These are phyloP conservation scores for Sympetrum striolatum DNA, from an alignment of 2,888 invertebrate species.

Conservation along the genomic window DNA sequence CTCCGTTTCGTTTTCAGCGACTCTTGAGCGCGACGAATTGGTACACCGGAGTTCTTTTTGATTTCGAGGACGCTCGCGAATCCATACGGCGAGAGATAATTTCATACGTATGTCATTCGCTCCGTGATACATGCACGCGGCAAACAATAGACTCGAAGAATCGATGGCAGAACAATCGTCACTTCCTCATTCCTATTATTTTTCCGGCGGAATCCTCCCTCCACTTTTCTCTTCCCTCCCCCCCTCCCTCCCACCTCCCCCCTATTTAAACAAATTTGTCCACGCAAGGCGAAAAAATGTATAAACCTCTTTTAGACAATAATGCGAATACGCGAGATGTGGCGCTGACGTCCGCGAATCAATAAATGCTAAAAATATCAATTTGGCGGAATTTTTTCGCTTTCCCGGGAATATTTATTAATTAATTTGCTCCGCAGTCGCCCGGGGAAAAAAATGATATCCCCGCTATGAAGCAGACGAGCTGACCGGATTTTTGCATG, in stretches of 20 bases:
- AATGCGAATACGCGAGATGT: background rate
- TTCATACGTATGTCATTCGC: no score
- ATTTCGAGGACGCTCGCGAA: no score
- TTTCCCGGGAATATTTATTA: conserved; percentile 23
- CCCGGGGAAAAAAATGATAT: conserved; percentile 13
- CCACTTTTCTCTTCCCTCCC: background rate
- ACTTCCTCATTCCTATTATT: no score
- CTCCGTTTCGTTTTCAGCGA: no score
- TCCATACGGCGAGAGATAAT: no score
- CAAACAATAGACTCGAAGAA: no score
- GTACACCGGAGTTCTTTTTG: no score
- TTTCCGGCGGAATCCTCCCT: background rate
- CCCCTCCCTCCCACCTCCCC: background rate
- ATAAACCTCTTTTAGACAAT: background rate
- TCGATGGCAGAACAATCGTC: no score
- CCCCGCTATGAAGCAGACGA: background rate
- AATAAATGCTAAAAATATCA: conserved; percentile 24
- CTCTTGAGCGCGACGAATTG: no score
- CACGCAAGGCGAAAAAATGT: background rate
- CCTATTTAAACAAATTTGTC: background rate
- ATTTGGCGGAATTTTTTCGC: conserved; percentile 11
- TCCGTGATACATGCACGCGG: no score
- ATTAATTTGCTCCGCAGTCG: conserved; percentile 18
- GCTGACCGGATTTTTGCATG: conserved; percentile 29
- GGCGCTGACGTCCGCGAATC: conserved; percentile 19